Evolutionary conservation across 1,140 invertebrate species (phyloP).

Genomic region (Ceratina australensis): DNA sequence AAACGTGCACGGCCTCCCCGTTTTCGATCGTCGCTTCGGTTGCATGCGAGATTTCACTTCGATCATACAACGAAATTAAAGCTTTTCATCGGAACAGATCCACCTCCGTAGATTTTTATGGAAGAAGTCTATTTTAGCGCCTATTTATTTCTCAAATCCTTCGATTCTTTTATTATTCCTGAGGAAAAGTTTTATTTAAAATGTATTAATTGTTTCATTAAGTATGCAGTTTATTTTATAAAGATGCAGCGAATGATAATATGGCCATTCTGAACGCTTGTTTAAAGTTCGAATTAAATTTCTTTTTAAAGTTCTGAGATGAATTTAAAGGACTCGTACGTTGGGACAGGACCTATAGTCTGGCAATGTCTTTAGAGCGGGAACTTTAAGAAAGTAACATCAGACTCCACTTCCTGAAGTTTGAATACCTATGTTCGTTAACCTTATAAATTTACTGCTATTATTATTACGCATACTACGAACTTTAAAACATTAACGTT

Average conservation of each 20-base stretch:
- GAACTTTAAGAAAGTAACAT: not conserved
- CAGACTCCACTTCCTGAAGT: not conserved
- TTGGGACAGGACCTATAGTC: too few species aligned
- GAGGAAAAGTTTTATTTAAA: too few species aligned
- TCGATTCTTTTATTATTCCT: too few species aligned
- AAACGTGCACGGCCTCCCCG: conserved; percentile 9
- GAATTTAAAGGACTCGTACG: too few species aligned
- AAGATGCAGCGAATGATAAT: too few species aligned
- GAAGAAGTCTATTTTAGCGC: not conserved
- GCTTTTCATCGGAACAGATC: not conserved
- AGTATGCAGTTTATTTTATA: too few species aligned
- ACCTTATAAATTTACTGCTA: conserved; percentile 17
- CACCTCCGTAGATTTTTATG: conserved; percentile 31
- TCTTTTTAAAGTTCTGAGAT: too few species aligned
- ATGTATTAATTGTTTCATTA: too few species aligned
- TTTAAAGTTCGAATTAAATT: too few species aligned
- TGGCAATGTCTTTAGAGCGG: too few species aligned
- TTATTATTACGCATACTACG: not conserved
- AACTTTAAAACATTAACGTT: not conserved
- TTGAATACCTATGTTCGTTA: not conserved
- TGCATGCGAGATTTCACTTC: conserved; percentile 36
- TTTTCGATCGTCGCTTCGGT: conserved; percentile 28
- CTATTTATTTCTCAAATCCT: too few species aligned
- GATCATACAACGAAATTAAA: conserved; percentile 28
- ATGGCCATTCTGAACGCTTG: too few species aligned